These are phyloP conservation scores for Artibeus lituratus DNA, from an alignment of 2,797 vertebrate genomes.

Conservation along the genomic window DNA sequence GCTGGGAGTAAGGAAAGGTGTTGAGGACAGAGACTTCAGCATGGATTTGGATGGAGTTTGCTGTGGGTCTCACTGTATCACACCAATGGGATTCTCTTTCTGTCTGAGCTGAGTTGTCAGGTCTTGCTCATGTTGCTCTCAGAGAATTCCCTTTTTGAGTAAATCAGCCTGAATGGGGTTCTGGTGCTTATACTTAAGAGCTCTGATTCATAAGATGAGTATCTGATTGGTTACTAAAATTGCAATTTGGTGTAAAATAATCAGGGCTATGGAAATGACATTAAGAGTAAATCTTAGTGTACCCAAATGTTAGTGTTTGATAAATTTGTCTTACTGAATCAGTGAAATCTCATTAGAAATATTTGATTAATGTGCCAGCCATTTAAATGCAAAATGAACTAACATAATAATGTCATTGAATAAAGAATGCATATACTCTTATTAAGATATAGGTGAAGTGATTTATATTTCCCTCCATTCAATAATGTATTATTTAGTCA, in stretches of 20 bases:
- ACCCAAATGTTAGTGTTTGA: background rate
- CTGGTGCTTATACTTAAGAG: background rate
- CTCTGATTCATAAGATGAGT: background rate
- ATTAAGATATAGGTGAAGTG: background rate
- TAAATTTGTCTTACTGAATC: background rate
- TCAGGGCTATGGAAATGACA: background rate
- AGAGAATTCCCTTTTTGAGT: background rate
- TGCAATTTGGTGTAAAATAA: background rate
- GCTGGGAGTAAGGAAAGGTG: background rate
- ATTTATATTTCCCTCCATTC: background rate
- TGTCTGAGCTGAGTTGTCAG: background rate
- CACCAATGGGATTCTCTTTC: background rate
- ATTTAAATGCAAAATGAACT: background rate
- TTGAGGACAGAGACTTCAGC: background rate
- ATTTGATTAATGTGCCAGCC: background rate
- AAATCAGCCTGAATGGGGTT: background rate
- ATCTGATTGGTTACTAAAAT: background rate
- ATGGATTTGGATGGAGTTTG: background rate
- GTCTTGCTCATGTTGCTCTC: background rate
- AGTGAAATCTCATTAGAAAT: background rate
- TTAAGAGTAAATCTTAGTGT: background rate
- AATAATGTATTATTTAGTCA: background rate
- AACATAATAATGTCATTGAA: background rate
- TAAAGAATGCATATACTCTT: background rate
- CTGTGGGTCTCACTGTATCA: background rate